Evolutionary conservation across 2,113 vertebrate species (phyloP).

Genomic region (Grammomys surdaster): DNA sequence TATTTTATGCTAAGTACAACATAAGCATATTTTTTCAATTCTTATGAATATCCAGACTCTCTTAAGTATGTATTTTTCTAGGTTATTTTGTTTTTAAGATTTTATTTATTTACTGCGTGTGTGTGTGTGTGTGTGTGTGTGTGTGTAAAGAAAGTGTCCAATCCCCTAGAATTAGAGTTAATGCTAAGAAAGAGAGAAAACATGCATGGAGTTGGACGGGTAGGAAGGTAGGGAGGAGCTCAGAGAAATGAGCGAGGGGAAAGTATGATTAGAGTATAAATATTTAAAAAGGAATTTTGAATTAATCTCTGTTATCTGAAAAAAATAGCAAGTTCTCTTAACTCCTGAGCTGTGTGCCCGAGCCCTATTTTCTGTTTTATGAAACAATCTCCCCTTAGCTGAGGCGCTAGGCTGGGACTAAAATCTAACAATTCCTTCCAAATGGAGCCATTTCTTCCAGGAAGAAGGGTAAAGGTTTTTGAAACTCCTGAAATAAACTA

Average conservation of each 20-base stretch:
- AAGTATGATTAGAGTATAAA: background rate
- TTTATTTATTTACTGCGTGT: background rate
- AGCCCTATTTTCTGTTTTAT: background rate
- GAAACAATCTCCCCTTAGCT: background rate
- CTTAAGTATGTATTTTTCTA: background rate
- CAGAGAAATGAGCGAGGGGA: background rate
- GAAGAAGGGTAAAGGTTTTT: background rate
- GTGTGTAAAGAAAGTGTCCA: background rate
- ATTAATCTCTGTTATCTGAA: background rate
- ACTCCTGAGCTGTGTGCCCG: background rate
- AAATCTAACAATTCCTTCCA: background rate
- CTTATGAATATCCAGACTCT: background rate
- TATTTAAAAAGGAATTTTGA: background rate
- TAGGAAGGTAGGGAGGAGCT: background rate
- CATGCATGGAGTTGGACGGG: background rate
- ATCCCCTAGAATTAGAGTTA: background rate
- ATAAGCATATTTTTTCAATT: background rate
- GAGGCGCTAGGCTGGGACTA: background rate
- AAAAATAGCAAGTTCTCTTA: background rate
- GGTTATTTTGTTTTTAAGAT: background rate
- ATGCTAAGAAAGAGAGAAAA: background rate
- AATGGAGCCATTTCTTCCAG: background rate
- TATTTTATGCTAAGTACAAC: background rate
- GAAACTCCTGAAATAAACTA: background rate
- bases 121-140: background rate